Evolutionary conservation across 2,797 vertebrate species (phyloP).

Genomic region (Hozukius guyotensis): DNA sequence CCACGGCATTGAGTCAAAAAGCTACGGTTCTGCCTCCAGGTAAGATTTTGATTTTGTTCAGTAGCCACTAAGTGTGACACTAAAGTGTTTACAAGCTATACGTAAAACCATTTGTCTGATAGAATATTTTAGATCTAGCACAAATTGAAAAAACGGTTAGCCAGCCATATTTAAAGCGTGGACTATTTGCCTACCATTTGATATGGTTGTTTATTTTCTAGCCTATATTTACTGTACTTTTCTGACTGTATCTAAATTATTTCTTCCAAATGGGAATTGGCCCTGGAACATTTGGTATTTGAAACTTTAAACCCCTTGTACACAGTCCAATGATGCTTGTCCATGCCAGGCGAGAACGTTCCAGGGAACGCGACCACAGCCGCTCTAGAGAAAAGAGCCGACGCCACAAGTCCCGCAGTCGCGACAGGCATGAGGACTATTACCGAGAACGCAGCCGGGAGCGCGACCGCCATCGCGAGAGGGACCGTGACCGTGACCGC

Average conservation of each 20-base stretch:
- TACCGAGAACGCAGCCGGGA: slow-evolving; percentile 97
- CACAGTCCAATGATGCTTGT: neutral
- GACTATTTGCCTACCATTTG: neutral
- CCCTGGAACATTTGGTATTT: neutral
- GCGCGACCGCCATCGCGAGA: slow-evolving; percentile 94
- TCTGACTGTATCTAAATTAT: neutral
- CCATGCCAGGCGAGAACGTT: slow-evolving; percentile 91
- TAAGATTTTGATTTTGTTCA: slow-evolving; percentile 2
- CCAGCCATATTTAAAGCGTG: neutral
- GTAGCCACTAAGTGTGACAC: neutral
- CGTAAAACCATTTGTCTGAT: neutral
- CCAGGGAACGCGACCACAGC: slow-evolving; percentile 98
- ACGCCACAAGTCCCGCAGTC: slow-evolving; percentile 97
- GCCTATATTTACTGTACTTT: neutral
- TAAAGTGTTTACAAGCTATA: neutral
- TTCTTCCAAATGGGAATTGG: neutral
- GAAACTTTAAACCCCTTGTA: neutral
- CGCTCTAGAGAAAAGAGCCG: slow-evolving; percentile 97
- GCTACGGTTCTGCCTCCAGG: slow-evolving; percentile 96
- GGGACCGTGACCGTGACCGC: slow-evolving; percentile 93
- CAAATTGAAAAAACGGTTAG: no score
- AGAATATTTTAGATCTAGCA: neutral
- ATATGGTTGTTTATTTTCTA: neutral
- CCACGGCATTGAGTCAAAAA: slow-evolving; percentile 99
- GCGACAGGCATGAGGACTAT: slow-evolving; percentile 98